These are phyloP conservation scores for Pseudachorutes palmiensis DNA, from an alignment of 1,140 invertebrate species.

Conservation along the genomic window DNA sequence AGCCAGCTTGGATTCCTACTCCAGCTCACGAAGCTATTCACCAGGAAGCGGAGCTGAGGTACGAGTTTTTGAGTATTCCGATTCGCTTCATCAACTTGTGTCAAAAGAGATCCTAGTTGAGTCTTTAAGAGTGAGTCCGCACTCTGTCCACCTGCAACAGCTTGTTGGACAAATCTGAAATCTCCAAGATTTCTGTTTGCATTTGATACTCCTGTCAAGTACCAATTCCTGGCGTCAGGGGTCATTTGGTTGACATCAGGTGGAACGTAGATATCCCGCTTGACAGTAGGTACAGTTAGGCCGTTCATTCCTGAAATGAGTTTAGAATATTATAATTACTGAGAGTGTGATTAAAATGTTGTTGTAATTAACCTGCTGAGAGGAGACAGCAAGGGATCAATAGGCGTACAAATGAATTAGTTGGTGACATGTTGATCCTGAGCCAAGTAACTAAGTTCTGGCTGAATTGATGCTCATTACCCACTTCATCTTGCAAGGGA, in stretches of 20 bases:
- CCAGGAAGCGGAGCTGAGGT: neutral
- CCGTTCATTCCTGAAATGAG: neutral
- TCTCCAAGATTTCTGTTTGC: neutral
- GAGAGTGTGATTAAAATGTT: no score
- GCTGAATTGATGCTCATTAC: no score
- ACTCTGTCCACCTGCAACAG: neutral
- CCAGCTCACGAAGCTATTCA: neutral
- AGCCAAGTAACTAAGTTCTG: no score
- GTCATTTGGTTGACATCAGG: neutral
- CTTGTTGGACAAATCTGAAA: neutral
- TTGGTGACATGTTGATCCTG: no score
- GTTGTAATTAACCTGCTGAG: no score
- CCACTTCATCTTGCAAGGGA: no score
- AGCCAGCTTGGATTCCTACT: slow-evolving; percentile 7
- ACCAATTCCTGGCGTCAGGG: neutral
- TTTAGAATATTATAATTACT: neutral
- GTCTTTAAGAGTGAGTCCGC: neutral
- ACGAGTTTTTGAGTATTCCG: neutral
- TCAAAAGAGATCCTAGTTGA: neutral
- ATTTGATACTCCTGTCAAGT: neutral
- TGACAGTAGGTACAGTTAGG: neutral
- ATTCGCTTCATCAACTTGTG: neutral
- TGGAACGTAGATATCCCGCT: neutral
- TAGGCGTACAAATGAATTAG: no score
- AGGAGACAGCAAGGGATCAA: no score